Evolutionary conservation across 2,113 vertebrate genomes (phyloP), one percentile per base, ranked within the genome.

Genomic region (Gavia stellata): DNA sequence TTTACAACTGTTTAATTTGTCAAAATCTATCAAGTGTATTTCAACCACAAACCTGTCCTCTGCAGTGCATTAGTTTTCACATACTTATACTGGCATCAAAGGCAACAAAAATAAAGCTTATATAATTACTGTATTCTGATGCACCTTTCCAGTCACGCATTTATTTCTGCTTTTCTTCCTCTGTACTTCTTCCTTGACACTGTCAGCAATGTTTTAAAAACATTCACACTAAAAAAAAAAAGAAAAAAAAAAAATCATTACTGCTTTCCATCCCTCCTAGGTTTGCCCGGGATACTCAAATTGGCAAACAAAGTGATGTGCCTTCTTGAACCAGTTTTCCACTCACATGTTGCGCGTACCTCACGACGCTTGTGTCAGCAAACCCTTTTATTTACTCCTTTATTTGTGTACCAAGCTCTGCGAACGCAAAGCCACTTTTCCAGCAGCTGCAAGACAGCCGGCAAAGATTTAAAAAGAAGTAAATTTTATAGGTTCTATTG

Each of bases 1-100:
- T 95, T 97, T 97, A 98, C 97, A 97, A 96, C 96, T 97, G 93
- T 97, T 98, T 98, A 98, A 98, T 98, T 97, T 98, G 97, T 98
- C 98, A 98, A 98, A 98, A 98, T 96, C 97, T 93, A 98, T 98
- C 96, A 96, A 96, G 92, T 91, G 81, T 88, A 86, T 97, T 97
- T 97, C 97, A 97, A 96, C 97, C 97, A 97, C 96, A 97, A 97
- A 97, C 95, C 96, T 97, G 97, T 97, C 96, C 97, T 98, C 85
- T 94, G 86, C 79, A 88, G 91, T 49, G 67, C 96, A 84, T 96
- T 94, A 84, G 78, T 97, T 96, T 96, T 94, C 97, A 95, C 14
- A 1, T 34, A 80, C 91, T 97, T 61, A 79, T 15, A 8, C 86
- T 83, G 74, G 90, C 94, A 92, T 82, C 91, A 44, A 96, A 81